Evolutionary conservation across 2,888 invertebrate genomes (phyloP), one percentile per base, ranked within the genome.

Genomic region (Aleiodes leptofemur): DNA sequence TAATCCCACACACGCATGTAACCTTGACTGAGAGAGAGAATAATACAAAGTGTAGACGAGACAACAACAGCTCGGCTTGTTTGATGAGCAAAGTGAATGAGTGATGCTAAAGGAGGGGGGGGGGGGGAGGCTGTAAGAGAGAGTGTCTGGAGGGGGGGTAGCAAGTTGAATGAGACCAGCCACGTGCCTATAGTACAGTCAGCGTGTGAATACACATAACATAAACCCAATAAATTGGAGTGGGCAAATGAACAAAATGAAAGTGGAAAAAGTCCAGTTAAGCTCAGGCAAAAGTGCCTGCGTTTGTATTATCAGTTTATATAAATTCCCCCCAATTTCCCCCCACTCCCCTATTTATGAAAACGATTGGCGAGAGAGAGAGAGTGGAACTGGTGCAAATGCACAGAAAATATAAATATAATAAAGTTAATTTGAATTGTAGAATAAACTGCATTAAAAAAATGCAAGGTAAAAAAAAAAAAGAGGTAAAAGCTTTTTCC

Each of bases 31-130:
- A 11, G 23, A 23, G 23, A 23, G 23, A 23, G 68, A 76, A 48
- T 64, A 64, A 55, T 70, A 72, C 29, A 51, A 31, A n/a, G 43
- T n/a, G 29, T 43, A 48, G 66, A 43, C 14, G 31, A n/a, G 29
- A 48, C 48, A 73, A 73, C 23, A 68, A 68, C 73, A 71, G 48
- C 51, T 51, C 69, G 23, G 23, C 74, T 72, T 78, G 79, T 79
- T 79, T 78, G 80, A 74, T 61, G 79, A 80, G 78, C 72, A 69
- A 77, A 79, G 76, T 81, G 83, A 82, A 81, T 79, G 80, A 77
- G 61, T 51, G 74, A 68, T 72, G 73, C 72, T 77, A 74, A 61
- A 77, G 75, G 78, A 70, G 53, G 74, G 78, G 75, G 78, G 72
- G 53, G 74, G 75, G 23, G 23, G 23, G 23, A 1, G 23, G 23